Evolutionary conservation across 2,888 invertebrate genomes (phyloP).

Genomic region (Drosophila antonietae): DNA sequence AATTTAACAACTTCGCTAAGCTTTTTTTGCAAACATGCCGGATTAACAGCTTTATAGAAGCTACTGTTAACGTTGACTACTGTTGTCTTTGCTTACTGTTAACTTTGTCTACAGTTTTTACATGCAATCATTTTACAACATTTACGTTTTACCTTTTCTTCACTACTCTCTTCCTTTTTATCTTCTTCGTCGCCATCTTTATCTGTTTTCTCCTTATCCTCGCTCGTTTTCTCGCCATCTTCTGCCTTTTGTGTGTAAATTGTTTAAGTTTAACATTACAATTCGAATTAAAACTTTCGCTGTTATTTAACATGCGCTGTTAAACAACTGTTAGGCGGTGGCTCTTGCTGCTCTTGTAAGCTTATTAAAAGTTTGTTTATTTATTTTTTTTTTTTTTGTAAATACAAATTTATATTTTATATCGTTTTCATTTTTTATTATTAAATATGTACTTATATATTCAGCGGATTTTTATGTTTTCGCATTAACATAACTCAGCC

Average conservation of each 20-base stretch:
- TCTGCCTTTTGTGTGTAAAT: slow-evolving; percentile 52
- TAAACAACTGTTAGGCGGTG: slow-evolving; percentile 29
- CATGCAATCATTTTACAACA: slow-evolving; percentile 40
- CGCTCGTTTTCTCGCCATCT: slow-evolving; percentile 38
- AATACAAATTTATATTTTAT: slow-evolving; percentile 75
- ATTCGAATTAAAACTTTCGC: background rate
- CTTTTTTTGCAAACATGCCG: slow-evolving; percentile 49
- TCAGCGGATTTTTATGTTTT: slow-evolving; percentile 76
- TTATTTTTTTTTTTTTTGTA: slow-evolving; percentile 67
- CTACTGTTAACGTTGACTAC: slow-evolving; percentile 46
- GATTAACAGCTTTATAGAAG: slow-evolving; percentile 41
- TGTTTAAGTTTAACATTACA: slow-evolving; percentile 19
- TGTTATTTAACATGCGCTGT: slow-evolving; percentile 51
- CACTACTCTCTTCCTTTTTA: slow-evolving; percentile 46
- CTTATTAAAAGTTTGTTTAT: slow-evolving; percentile 51
- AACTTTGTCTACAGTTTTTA: background rate
- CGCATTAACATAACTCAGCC: slow-evolving; percentile 76
- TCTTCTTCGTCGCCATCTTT: slow-evolving; percentile 30
- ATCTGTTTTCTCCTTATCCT: slow-evolving; percentile 46
- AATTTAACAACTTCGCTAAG: slow-evolving; percentile 18
- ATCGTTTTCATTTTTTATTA: slow-evolving; percentile 47
- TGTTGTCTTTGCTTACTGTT: slow-evolving; percentile 11
- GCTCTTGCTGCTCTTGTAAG: slow-evolving; percentile 16
- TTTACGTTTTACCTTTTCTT: slow-evolving; percentile 62
- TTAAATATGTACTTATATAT: slow-evolving; percentile 59